These are phyloP conservation scores for Hyla sarda DNA, from an alignment of 2,113 vertebrate species.

Conservation along the genomic window DNA sequence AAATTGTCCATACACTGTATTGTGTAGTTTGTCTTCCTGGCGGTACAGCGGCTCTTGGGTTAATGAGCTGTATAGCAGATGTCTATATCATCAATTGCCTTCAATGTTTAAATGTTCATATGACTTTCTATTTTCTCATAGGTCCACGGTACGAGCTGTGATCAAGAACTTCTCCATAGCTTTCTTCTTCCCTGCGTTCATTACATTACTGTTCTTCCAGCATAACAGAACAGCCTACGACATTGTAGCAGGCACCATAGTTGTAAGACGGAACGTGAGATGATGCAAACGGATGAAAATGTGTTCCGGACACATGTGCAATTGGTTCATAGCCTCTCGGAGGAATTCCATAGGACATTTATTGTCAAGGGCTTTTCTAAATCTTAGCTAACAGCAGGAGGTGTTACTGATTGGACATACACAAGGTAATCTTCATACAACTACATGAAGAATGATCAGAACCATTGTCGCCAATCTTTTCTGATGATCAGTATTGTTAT, in stretches of 20 bases:
- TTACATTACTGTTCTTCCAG: constrained; percentile 94
- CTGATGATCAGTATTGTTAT: constrained; percentile 36
- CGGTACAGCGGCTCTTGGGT: neutral
- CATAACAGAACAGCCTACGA: constrained; percentile 97
- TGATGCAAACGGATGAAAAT: constrained; percentile 68
- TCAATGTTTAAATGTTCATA: neutral
- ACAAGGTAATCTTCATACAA: constrained; percentile 10
- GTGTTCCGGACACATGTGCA: neutral
- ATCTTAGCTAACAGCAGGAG: constrained; percentile 18
- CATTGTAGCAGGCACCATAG: constrained; percentile 94
- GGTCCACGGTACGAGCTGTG: constrained; percentile 90
- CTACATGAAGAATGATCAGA: neutral
- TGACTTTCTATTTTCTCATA: constrained; percentile 63
- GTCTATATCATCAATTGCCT: neutral
- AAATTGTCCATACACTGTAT: neutral
- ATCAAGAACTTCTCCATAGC: constrained; percentile 99
- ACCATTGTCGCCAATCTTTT: neutral
- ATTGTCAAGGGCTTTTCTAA: constrained; percentile 41
- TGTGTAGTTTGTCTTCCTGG: neutral
- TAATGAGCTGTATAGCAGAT: neutral
- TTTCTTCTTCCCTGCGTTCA: constrained; percentile 94
- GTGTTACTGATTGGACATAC: constrained; percentile 16
- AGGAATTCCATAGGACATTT: constrained; percentile 3
- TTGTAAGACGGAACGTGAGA: constrained; percentile 88
- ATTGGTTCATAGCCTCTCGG: neutral